A percentile compares a stretch with the other conserved stretches of the same genome.
Evolutionary conservation across 2,113 vertebrate species (phyloP).

Genomic region (Pseudopipra pipra): DNA sequence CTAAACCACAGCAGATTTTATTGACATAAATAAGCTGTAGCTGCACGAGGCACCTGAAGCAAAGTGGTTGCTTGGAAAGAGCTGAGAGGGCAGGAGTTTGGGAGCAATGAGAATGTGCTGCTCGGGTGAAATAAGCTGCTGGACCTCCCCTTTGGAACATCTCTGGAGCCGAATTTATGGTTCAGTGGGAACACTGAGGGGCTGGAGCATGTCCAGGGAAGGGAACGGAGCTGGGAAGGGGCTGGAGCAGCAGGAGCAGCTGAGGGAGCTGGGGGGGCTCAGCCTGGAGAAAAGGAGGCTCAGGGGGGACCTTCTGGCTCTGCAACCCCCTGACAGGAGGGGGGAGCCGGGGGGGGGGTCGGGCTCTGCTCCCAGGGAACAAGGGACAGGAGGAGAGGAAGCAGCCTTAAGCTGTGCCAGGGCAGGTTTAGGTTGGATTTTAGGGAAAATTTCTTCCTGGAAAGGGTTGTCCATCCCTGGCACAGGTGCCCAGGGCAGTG

Average conservation of each 20-base stretch:
- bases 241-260: not conserved
- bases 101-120: not conserved
- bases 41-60: not conserved
- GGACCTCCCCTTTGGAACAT: not conserved
- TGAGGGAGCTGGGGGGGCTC: not conserved
- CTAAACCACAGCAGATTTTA: not conserved
- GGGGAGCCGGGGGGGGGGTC: not conserved
- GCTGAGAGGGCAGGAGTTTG: not conserved
- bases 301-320: not conserved
- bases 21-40: not conserved
- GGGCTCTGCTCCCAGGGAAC: not conserved
- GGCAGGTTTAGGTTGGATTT: rapidly evolving
- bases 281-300: not conserved
- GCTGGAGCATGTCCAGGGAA: not conserved
- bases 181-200: not conserved
- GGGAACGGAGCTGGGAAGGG: not conserved
- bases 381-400: not conserved
- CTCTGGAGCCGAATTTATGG: not conserved
- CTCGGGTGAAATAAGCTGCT: not conserved
- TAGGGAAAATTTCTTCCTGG: not conserved
- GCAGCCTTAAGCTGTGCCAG: not conserved
- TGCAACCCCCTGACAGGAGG: not conserved
- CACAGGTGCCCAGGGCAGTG: not conserved
- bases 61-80: not conserved
- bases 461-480: not conserved